Base-by-base conservation (phyloP, 2,888 invertebrate genomes). In the Heliothis peltigera region DNA sequence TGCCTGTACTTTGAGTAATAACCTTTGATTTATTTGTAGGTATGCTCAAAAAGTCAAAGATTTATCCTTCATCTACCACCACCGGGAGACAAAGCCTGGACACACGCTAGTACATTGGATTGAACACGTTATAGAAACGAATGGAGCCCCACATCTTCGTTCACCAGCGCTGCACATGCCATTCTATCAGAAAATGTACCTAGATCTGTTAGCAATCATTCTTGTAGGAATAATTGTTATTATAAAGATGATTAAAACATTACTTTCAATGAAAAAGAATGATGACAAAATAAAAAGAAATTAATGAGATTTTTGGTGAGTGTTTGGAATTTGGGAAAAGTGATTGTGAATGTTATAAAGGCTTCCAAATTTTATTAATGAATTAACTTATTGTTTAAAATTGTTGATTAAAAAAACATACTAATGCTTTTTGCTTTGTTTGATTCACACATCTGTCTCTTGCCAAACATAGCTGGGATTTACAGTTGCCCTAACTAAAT, bases 71-170 rank as follows among this genome's bases (percentile, higher is more conserved):
- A 70, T 87, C 17, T 90, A 88, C 72, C 89, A 89, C 57, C 81
- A 90, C 52, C 93, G 96, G 0, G 96, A 95, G 0, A 87, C 95
- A 56, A 88, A 94, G 6, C 96, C 97, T 0, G 87, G 96, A 55
- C 95, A 95, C 18, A 95, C 95, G 12, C 95, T 97, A 21, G 91
- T 96, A n/a, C 97, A 96, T 90, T 97, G 97, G 97, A 95, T 96
- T 42, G 96, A 97, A 84, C 96, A 97, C 83, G 96, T 96, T 4
- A 95, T 95, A 0, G 87, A 93, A 65, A 96, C 96, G 0, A 86
- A 91, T 8, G 96, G 96, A 0, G 96, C 96, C 0, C 93, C 92
- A 10, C 92, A 96, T 82, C 83, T 95, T 4, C 84, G 86, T 7
- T 91, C 91, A 0, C 86, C 88, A 5, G 89, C 88, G 0, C 70